phyloP scores from a whole-genome alignment of 2,113 vertebrate species.

The Psettodes erumei region DNA sequence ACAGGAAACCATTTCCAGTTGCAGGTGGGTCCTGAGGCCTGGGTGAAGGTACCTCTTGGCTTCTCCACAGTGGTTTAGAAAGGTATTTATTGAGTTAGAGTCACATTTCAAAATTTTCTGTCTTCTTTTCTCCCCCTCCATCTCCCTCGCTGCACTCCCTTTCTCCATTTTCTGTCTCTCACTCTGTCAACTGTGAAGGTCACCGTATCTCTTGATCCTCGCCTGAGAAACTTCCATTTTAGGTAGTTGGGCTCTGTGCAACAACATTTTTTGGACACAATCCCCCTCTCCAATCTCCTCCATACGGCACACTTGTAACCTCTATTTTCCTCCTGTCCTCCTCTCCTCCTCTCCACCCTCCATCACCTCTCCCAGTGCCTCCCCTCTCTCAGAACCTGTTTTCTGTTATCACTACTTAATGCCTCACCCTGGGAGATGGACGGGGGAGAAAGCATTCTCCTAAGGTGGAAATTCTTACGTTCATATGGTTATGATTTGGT shows the following conservation, averaged over 20 bases:
- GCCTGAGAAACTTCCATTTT: conserved; percentile 94
- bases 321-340: conserved; percentile 72
- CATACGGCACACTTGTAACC: conserved; percentile 73
- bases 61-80: conserved; percentile 48
- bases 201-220: conserved; percentile 87
- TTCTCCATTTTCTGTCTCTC: conserved; percentile 72
- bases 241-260: conserved; percentile 86
- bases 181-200: conserved; percentile 84
- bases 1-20: conserved; percentile 78
- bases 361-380: conserved; percentile 72
- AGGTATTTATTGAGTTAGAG: conserved; percentile 73
- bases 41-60: conserved; percentile 53
- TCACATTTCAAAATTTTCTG: conserved; percentile 65
- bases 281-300: conserved; percentile 77
- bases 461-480: conserved; percentile 88
- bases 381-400: conserved; percentile 92
- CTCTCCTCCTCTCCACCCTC: conserved; percentile 66
- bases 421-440: conserved; percentile 90
- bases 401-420: conserved; percentile 97
- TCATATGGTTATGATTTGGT: conserved; percentile 99
- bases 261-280: conserved; percentile 85
- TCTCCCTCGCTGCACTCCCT: conserved; percentile 61
- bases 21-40: conserved; percentile 75
- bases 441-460: conserved; percentile 84
- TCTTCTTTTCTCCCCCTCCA: conserved; percentile 39